Evolutionary conservation across 2,113 vertebrate species (phyloP), one percentile per base, ranked within the genome.

Genomic region (Pleuronectes platessa): DNA sequence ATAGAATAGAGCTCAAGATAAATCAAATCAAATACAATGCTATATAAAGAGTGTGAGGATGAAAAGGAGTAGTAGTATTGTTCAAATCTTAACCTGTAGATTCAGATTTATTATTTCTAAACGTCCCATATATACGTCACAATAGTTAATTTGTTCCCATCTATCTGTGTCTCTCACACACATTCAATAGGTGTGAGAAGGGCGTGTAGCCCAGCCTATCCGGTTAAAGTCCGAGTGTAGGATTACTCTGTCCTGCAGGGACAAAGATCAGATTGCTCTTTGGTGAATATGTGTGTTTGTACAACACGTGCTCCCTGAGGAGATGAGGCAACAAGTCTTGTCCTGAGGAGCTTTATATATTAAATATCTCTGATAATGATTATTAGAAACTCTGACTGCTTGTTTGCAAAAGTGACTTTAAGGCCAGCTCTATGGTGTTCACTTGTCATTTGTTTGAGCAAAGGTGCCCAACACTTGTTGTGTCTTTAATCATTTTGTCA

Each of bases 211-310:
- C 49, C 5, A 47, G 68, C 68, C 64, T 82, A 74, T 86, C 78
- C 37, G 63, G 83, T 92, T 90, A 86, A 90, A 88, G 78, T 86
- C 81, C 71, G 54, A 75, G 90, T 76, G 85, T 89, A 85, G 86
- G 71, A 79, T 93, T 80, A 78, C 79, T 80, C 55, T 24, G 65
- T 81, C 73, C 89, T 88, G 76, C 60, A 81, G 87, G 89, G 87
- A 86, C 89, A 92, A 93, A 92, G 90, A 92, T 92, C 90, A 82
- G 75, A 76, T 92, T 86, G 72, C 90, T 76, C 63, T 75, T 76
- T 77, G 56, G 27, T 88, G 84, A 83, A 37, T 74, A 59, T 79
- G 74, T 72, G 40, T 62, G 11, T 82, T 77, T 87, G 78, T 64
- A 24, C 61, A 69, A 64, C 61, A n/a, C 82, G 68, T 61, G 55